Percentiles rank a stretch among this genome's conserved stretches.
Conservation (phyloP, 2,888 invertebrate species). For the Phortica okadai region DNA sequence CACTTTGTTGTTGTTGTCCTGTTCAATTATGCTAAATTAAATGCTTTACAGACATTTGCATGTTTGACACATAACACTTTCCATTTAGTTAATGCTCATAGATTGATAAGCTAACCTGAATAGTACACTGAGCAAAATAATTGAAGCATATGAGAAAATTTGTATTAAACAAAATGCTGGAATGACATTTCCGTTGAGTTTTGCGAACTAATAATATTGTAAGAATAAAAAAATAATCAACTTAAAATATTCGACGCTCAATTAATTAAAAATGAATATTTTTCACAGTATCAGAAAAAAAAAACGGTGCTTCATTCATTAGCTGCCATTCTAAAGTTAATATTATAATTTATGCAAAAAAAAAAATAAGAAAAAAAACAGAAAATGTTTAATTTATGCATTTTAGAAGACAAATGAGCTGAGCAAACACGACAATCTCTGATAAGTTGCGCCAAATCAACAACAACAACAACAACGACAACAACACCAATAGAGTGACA, state of each 20-base stretch:
- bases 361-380: neutral
- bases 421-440: slow-evolving; percentile 30
- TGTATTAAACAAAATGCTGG: too few relatives aligned
- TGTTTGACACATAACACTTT: neutral
- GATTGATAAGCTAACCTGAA: neutral
- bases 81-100: neutral
- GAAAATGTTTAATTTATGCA: slow-evolving; percentile 26
- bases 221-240: neutral
- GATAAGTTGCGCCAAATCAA: slow-evolving; percentile 14
- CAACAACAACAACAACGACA: neutral
- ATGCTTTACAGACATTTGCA: too few relatives aligned
- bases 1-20: neutral
- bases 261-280: neutral
- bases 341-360: slow-evolving; percentile 25
- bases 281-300: neutral
- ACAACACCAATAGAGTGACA: neutral
- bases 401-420: slow-evolving; percentile 36
- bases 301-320: neutral
- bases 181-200: too few relatives aligned
- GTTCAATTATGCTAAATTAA: neutral
- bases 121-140: neutral
- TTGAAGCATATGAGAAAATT: neutral
- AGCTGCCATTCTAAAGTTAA: slow-evolving; percentile 6
- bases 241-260: neutral
- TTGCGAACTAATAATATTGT: too few relatives aligned